phyloP scores from a whole-genome alignment of 1,140 invertebrate species.

The Thereuonema tuberculata region DNA sequence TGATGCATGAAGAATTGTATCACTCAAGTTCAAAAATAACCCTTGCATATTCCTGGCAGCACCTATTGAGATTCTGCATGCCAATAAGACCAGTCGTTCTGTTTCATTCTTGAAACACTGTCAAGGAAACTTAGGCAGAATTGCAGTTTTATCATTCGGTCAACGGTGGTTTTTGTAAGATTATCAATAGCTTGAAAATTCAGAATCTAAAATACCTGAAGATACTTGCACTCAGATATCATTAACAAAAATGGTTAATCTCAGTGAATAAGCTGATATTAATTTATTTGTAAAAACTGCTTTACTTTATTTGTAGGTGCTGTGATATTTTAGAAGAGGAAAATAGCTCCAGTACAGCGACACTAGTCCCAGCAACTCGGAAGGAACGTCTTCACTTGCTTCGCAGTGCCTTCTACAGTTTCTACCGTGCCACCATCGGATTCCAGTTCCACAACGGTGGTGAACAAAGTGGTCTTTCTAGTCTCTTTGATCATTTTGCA shows the following conservation, averaged over 20 bases:
- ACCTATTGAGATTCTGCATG: too few relatives aligned
- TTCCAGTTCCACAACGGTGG: conserved; percentile 38
- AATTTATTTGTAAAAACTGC: conserved; percentile 5
- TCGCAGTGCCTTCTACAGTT: conserved; percentile 39
- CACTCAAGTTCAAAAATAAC: too few relatives aligned
- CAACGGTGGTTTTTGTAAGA: too few relatives aligned
- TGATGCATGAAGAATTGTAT: too few relatives aligned
- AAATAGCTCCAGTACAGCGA: conserved; percentile 16
- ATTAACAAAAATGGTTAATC: background rate
- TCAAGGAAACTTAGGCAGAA: too few relatives aligned
- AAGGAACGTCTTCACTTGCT: conserved; percentile 41
- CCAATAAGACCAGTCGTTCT: too few relatives aligned
- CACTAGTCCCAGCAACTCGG: conserved; percentile 24
- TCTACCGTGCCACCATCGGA: conserved; percentile 39
- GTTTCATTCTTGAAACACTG: too few relatives aligned
- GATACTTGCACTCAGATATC: conserved; percentile 5
- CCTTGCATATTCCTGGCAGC: too few relatives aligned
- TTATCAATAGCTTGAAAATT: too few relatives aligned
- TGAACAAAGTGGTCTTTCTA: conserved; percentile 29
- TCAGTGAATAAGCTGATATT: background rate
- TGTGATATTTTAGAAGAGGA: conserved; percentile 19
- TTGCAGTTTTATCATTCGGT: too few relatives aligned
- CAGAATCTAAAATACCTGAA: conserved; percentile 17
- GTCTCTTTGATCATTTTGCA: conserved; percentile 40
- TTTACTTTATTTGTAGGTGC: conserved; percentile 16